Base-by-base conservation (phyloP, 2,113 vertebrate species). In the Pelmatolapia mariae region DNA sequence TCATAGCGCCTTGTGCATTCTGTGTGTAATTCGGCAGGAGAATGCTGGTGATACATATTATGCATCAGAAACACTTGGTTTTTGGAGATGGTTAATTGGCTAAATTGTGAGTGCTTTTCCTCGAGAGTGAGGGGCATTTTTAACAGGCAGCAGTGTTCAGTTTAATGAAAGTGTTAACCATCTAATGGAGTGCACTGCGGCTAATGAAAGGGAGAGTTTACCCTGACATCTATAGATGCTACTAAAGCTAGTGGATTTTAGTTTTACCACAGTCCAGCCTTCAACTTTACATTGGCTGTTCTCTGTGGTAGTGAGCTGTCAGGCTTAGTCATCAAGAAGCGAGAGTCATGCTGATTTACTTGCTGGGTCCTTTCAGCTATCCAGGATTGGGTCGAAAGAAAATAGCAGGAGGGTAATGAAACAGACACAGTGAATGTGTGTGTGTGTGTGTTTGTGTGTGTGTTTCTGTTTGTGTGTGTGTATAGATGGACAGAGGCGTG, bases 341-440 rank as follows among this genome's bases (percentile, higher is more conserved):
- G 73, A 57, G 45, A 84, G 78, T 89, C 87, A 61, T n/a, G 31
- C 82, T 86, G 82, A 71, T 89, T 89, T 89, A 89, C 85, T 81
- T 78, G 5, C 84, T 9, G 26, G n/a, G 76, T 87, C 83, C 85
- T 89, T 88, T 81, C 50, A 78, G 40, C 54, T 59, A 86, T 57
- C 80, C 63, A 13, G 40, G 87, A 93, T 53, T 90, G 84, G 90
- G 85, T 87, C n/a, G 8, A 57, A 82, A 63, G 86, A 93, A 88
- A 93, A 90, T 53, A 86, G 80, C 26, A 57, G 80, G 79, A 93
- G 93, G 94, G 91, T 94, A 94, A 95, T 94, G 82, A 94, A 95
- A 93, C 66, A 80, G 84, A 92, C 91, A 24, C 24, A 24, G 24
- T 59, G 68, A 88, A 52, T 52, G 80, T 47, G 68, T 63, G 61